Percentiles rank a stretch among this genome's conserved stretches.
phyloP scores from a whole-genome alignment of 1,140 invertebrate genomes.

The Hyles euphorbiae region DNA sequence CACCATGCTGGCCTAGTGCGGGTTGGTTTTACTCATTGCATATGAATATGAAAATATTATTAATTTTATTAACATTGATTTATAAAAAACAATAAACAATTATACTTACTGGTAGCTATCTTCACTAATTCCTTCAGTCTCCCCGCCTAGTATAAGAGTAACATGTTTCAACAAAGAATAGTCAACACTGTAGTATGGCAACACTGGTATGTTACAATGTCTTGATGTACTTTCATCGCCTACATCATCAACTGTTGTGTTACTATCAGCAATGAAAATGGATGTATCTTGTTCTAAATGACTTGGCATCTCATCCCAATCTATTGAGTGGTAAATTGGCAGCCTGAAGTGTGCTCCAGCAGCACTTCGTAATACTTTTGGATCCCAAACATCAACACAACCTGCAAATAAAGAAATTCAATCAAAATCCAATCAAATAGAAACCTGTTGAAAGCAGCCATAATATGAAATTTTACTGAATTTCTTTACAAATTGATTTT shows the following conservation, averaged over 20 bases:
- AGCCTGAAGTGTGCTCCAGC: slow-evolving; percentile 90
- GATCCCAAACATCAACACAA: slow-evolving; percentile 92
- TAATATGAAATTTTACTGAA: too few species aligned
- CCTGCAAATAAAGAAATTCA: slow-evolving; percentile 74
- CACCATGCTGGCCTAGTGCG: too few species aligned
- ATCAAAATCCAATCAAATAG: too few species aligned
- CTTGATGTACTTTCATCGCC: slow-evolving; percentile 31
- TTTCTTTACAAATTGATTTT: too few species aligned
- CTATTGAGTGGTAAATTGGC: slow-evolving; percentile 78
- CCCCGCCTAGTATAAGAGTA: slow-evolving; percentile 89
- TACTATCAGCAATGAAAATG: slow-evolving; percentile 85
- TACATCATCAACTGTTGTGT: slow-evolving; percentile 42
- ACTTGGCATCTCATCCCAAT: slow-evolving; percentile 80
- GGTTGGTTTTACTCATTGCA: too few species aligned
- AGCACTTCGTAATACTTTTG: slow-evolving; percentile 89
- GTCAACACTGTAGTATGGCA: slow-evolving; percentile 80
- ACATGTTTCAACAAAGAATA: slow-evolving; percentile 74
- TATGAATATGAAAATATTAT: too few species aligned
- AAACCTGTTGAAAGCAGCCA: too few species aligned
- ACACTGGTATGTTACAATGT: slow-evolving; percentile 66
- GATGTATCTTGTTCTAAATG: slow-evolving; percentile 73
- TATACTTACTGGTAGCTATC: slow-evolving; percentile 70
- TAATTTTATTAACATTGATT: slow-evolving; percentile 2
- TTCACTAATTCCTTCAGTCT: slow-evolving; percentile 88
- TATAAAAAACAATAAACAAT: background rate